A percentile compares a stretch with the other conserved stretches of the same genome.
Conservation (phyloP, 2,888 invertebrate genomes). For the Dryococelus australis region DNA sequence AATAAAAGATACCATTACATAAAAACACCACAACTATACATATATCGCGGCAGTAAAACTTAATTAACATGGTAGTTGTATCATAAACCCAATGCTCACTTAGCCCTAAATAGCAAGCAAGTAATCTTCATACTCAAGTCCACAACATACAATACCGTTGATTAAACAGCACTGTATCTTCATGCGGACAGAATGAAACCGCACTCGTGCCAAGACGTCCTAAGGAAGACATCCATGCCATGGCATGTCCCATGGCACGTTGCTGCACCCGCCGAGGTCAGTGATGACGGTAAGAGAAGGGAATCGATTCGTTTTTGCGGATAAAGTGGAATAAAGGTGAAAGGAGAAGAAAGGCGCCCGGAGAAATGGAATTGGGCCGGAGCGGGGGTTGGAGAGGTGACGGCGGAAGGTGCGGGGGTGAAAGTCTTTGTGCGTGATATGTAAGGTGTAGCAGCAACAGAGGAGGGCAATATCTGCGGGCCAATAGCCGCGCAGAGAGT, state of each 20-base stretch:
- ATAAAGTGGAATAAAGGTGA: conserved; percentile 45
- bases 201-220: too few relatives aligned
- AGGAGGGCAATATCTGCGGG: not conserved
- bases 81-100: too few relatives aligned
- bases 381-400: not conserved
- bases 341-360: conserved; percentile 35
- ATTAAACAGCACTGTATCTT: too few relatives aligned
- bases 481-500: not conserved
- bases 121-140: too few relatives aligned
- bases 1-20: too few relatives aligned
- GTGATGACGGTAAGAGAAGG: conserved; percentile 28
- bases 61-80: too few relatives aligned
- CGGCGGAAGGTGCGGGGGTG: not conserved
- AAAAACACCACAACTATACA: too few relatives aligned
- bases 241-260: not conserved
- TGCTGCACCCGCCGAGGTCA: conserved; percentile 5
- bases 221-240: not conserved
- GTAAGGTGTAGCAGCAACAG: conserved; percentile 27
- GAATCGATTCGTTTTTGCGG: conserved; percentile 45
- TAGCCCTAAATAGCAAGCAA: too few relatives aligned
- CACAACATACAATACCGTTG: too few relatives aligned
- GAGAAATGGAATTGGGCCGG: conserved; percentile 20
- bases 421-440: conserved; percentile 26
- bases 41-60: too few relatives aligned
- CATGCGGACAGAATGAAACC: too few relatives aligned